Evolutionary conservation across 2,888 invertebrate species (phyloP).

Genomic region (Patella depressa): DNA sequence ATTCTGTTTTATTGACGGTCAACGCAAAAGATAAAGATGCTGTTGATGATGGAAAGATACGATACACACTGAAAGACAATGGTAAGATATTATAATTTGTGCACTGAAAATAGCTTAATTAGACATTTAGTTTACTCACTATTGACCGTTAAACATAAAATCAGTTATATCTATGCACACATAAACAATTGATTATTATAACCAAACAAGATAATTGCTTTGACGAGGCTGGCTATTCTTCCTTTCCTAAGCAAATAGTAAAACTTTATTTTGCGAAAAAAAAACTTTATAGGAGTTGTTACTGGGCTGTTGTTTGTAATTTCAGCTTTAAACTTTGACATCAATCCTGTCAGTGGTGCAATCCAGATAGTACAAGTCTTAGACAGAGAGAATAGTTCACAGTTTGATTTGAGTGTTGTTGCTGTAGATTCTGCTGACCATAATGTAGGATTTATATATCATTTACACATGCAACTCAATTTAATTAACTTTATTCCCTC

Average conservation of each 20-base stretch:
- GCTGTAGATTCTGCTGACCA: slow-evolving; percentile 24
- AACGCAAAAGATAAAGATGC: slow-evolving; percentile 18
- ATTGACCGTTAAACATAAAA: too few relatives aligned
- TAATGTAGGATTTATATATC: slow-evolving; percentile 22
- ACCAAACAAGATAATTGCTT: too few relatives aligned
- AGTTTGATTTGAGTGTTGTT: slow-evolving; percentile 23
- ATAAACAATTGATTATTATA: too few relatives aligned
- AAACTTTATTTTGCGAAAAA: too few relatives aligned
- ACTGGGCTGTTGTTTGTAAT: too few relatives aligned
- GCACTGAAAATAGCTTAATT: too few relatives aligned
- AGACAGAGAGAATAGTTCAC: slow-evolving; percentile 24
- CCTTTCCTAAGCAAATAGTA: too few relatives aligned
- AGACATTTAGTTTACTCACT: too few relatives aligned
- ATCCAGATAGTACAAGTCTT: slow-evolving; percentile 15
- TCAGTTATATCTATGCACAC: too few relatives aligned
- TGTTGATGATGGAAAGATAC: slow-evolving; percentile 9
- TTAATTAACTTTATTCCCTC: too few relatives aligned
- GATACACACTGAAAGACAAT: neutral
- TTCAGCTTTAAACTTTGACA: neutral
- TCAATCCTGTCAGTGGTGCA: slow-evolving; percentile 18
- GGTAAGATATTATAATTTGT: neutral
- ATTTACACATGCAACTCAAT: neutral
- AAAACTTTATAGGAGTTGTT: too few relatives aligned
- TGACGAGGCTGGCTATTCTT: too few relatives aligned
- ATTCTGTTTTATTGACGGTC: neutral